Conservation (phyloP, 2,113 vertebrate species). For the Triplophysa rosa region DNA sequence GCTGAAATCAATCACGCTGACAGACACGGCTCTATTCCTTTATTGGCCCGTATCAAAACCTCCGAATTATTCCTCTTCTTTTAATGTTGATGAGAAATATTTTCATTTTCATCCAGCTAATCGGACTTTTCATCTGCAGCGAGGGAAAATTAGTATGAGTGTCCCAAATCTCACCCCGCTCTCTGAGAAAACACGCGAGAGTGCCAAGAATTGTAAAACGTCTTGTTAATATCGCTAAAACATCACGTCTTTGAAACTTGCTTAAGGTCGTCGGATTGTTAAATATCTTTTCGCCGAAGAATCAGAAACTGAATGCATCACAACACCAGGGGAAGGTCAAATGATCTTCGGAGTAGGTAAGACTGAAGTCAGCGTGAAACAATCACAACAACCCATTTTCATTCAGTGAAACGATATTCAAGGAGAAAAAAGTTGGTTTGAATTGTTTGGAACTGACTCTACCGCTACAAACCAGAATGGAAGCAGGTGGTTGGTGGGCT, state of each 20-base stretch:
- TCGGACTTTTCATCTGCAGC: constrained; percentile 49
- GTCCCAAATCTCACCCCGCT: constrained; percentile 36
- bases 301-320: constrained; percentile 7
- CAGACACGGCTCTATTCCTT: constrained; percentile 65
- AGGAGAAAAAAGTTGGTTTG: no score
- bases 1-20: constrained; percentile 77
- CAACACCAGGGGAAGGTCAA: not conserved
- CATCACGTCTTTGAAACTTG: constrained; percentile 35
- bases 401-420: no score
- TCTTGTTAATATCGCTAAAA: constrained; percentile 30
- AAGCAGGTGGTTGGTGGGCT: no score
- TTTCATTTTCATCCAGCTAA: constrained; percentile 54
- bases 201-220: constrained; percentile 40
- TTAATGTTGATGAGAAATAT: constrained; percentile 56
- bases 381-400: no score
- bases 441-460: no score
- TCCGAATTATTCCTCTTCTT: constrained; percentile 54
- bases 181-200: constrained; percentile 10
- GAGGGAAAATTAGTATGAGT: constrained; percentile 50
- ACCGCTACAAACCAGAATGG: no score
- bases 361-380: not conserved
- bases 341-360: not conserved
- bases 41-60: constrained; percentile 61
- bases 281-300: constrained; percentile 7
- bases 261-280: not conserved